phyloP scores from a whole-genome alignment of 2,888 invertebrate genomes.

The Phaedon cochleariae region DNA sequence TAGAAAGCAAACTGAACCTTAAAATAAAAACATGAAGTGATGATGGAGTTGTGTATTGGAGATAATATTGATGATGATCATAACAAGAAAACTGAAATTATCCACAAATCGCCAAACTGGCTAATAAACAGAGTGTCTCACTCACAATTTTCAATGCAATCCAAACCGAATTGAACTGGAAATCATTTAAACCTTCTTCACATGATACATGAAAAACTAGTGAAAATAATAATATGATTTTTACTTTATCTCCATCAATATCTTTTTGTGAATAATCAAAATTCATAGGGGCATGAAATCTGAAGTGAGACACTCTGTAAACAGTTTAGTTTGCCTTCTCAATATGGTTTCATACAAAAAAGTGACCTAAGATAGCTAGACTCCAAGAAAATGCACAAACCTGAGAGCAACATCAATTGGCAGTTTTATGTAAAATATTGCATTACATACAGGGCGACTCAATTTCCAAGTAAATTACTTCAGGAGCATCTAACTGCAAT shows the following conservation, averaged over 20 bases:
- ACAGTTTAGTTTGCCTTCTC: not conserved
- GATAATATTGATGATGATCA: not conserved
- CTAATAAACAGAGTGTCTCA: too few relatives aligned
- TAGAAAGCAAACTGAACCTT: not conserved
- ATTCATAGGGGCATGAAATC: too few relatives aligned
- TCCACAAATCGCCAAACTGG: not conserved
- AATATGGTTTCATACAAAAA: not conserved
- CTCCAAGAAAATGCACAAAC: not conserved
- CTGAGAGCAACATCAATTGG: constrained; percentile 10
- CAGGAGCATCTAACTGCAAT: not conserved
- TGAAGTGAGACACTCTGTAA: not conserved
- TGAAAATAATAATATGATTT: too few relatives aligned
- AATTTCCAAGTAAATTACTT: not conserved
- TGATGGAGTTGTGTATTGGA: not conserved
- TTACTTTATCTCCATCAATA: too few relatives aligned
- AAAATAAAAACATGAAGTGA: not conserved
- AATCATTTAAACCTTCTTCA: too few relatives aligned
- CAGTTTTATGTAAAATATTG: constrained; percentile 2
- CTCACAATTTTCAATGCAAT: too few relatives aligned
- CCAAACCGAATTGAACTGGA: too few relatives aligned
- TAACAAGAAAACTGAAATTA: not conserved
- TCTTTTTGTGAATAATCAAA: too few relatives aligned
- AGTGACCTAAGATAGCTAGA: too few relatives aligned
- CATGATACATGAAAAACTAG: too few relatives aligned
- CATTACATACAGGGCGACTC: not conserved